These are phyloP conservation scores for Callionymus lyra DNA, from an alignment of 2,113 vertebrate genomes.

Conservation along the genomic window DNA sequence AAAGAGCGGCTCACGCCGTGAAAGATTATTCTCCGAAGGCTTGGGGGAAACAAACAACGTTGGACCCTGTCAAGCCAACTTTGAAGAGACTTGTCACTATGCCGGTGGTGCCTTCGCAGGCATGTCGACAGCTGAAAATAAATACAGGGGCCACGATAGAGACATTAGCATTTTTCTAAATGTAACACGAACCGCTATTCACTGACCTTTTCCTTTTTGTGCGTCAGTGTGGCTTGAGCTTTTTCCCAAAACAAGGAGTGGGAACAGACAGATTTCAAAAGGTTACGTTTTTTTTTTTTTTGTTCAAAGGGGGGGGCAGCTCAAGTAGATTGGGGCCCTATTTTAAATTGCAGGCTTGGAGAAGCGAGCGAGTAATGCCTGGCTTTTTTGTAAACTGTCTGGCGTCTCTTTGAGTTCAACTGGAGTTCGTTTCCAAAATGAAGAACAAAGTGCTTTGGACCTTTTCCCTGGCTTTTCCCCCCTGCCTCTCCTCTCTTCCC, in stretches of 20 bases:
- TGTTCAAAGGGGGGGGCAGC: constrained; percentile 39
- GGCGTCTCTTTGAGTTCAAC: constrained; percentile 81
- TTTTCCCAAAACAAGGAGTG: constrained; percentile 1
- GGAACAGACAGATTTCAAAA: constrained; percentile 31
- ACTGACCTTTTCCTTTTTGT: constrained; percentile 46
- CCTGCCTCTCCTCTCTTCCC: constrained; percentile 58
- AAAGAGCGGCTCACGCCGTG: constrained; percentile 30
- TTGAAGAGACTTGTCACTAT: constrained; percentile 36
- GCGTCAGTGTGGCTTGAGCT: constrained; percentile 60
- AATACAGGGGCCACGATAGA: constrained; percentile 25
- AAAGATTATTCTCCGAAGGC: constrained; percentile 43
- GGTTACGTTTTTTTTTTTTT: constrained; percentile 31
- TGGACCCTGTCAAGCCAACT: constrained; percentile 37
- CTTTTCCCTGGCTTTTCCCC: constrained; percentile 89
- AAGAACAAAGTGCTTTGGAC: constrained; percentile 93
- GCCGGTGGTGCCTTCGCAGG: constrained; percentile 16
- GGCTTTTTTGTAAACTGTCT: constrained; percentile 68
- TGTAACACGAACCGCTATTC: constrained; percentile 47
- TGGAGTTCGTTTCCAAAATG: constrained; percentile 92
- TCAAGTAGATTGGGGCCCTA: constrained; percentile 36
- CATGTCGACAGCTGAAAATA: constrained; percentile 34
- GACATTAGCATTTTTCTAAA: constrained; percentile 31
- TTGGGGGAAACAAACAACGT: constrained; percentile 26
- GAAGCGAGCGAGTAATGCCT: constrained; percentile 66
- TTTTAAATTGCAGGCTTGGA: constrained; percentile 50